Conservation (phyloP, 92 coral and sea anemone genomes). For the Pocillopora meandrina region DNA sequence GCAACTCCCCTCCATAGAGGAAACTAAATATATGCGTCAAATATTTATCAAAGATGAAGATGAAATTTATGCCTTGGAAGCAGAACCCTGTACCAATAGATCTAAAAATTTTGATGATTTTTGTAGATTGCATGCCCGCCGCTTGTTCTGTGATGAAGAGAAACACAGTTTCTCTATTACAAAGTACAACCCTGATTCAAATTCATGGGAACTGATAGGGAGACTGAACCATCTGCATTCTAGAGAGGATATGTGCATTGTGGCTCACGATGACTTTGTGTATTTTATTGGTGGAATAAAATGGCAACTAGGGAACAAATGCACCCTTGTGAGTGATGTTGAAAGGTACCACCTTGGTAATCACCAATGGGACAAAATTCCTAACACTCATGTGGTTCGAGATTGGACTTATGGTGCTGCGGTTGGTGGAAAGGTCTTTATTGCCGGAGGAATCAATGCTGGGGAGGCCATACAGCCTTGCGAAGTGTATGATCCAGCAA, state of each 20-base stretch:
- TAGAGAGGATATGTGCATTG: background rate
- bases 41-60: background rate
- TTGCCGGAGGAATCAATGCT: too few relatives aligned
- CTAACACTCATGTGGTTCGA: background rate
- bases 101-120: too few relatives aligned
- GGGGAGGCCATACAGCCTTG: too few relatives aligned
- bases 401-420: too few relatives aligned
- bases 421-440: too few relatives aligned
- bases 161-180: background rate
- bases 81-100: background rate
- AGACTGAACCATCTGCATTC: background rate
- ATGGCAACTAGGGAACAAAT: background rate
- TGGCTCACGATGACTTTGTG: background rate
- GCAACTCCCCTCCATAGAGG: background rate
- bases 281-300: conserved; percentile 6
- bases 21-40: background rate
- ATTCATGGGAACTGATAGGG: background rate
- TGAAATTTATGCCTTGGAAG: conserved; percentile 3
- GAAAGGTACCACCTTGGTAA: background rate
- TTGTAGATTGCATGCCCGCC: too few relatives aligned
- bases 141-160: too few relatives aligned
- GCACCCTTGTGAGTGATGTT: background rate
- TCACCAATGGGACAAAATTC: conserved; percentile 1
- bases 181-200: background rate
- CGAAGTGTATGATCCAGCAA: too few relatives aligned